Evolutionary conservation across 2,113 vertebrate genomes (phyloP).

Genomic region (Muntiacus reevesi): DNA sequence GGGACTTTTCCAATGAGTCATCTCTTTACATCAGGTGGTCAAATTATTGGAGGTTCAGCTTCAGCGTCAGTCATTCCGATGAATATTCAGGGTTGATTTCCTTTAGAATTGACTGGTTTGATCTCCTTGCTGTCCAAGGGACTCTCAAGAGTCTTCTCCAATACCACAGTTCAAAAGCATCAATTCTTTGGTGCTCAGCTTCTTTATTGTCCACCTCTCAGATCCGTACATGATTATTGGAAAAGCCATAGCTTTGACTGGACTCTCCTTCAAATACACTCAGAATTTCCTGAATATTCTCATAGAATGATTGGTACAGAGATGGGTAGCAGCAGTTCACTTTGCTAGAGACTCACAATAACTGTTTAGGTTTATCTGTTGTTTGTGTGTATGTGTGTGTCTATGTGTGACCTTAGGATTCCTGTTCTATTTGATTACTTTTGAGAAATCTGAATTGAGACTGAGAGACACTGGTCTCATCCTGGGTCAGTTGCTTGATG

Average conservation of each 20-base stretch:
- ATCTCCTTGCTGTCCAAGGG: background rate
- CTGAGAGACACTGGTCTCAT: background rate
- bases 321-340: background rate
- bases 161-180: background rate
- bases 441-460: background rate
- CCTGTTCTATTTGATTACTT: background rate
- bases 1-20: background rate
- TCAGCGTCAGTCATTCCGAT: background rate
- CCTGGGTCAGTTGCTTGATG: background rate
- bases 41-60: background rate
- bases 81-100: background rate
- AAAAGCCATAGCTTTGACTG: background rate
- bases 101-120: background rate
- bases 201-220: background rate
- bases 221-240: background rate
- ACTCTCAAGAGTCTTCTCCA: background rate
- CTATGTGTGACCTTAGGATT: background rate
- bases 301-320: background rate
- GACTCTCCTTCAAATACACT: background rate
- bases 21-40: background rate
- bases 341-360: background rate
- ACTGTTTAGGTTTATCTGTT: background rate
- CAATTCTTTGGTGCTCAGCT: background rate
- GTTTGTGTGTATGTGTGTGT: background rate
- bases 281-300: constrained; percentile 33